Base-by-base conservation (phyloP, 2,797 vertebrate genomes). In the Glossophaga mutica region DNA sequence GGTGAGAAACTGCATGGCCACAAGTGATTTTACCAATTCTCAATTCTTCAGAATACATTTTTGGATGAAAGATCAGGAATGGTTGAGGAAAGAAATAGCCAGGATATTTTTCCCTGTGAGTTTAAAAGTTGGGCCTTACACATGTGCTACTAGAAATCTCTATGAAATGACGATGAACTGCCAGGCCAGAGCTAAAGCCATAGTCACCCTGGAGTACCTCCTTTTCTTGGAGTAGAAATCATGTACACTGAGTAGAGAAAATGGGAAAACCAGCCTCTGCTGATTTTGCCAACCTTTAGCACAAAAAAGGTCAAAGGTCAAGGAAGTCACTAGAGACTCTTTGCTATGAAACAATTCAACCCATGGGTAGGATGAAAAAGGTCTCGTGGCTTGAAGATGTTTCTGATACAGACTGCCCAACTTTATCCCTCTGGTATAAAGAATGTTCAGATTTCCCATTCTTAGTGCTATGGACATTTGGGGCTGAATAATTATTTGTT, bases 221-320 rank as follows among this genome's bases (percentile, higher is more conserved):
- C 6, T n/a, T 77, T 90, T 89, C 32, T 76, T 88, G 48, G 32
- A 94, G 32, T 44, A 94, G 70, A 92, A 90, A 92, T 91, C n/a
- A 68, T 24, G 24, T 65, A 77, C 26, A 39, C 19, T 52, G 48
- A 84, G 57, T 74, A 84, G 81, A 96, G 55, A 48, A 83, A 90
- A 67, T 2, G 32, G 44, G 34, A 94, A 93, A 62, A 74, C 9
- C 62, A 87, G 52, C 7, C 86, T 78, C 26, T 76, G 29, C 32
- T 73, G 48, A 94, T 46, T 92, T 94, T 46, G 9, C 59, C 81
- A 93, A 48, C 14, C 44, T 94, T 92, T n/a, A 90, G 50, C 62
- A 84, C 37, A 50, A 70, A 57, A 50, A 50, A 57, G 18, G 6
- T 74, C 76, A 90, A 94, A 70, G 62, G 16, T 89, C 88, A 67